phyloP scores from a whole-genome alignment of 2,797 vertebrate species.

The Fundulus diaphanus region DNA sequence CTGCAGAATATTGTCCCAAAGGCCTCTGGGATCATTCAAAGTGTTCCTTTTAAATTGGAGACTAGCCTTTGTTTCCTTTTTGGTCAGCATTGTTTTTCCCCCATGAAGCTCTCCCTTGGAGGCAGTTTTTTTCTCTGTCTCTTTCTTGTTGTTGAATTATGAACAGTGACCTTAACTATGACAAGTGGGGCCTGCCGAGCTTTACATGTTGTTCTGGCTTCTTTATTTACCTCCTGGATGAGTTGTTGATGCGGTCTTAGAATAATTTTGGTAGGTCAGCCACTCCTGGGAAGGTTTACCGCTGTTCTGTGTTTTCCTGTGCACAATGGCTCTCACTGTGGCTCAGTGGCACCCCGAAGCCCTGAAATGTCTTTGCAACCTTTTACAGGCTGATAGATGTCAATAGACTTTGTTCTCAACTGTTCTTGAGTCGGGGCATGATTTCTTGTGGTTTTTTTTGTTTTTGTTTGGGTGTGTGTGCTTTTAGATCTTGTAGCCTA shows the following conservation, averaged over 20 bases:
- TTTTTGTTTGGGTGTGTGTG: no score
- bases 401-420: background rate
- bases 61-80: background rate
- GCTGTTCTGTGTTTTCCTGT: background rate
- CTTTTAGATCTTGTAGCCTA: background rate
- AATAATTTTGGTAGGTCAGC: background rate
- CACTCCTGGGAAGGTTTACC: background rate
- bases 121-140: background rate
- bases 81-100: background rate
- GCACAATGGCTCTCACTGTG: background rate
- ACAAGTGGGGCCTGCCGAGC: background rate
- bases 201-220: background rate
- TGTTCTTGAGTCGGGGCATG: background rate
- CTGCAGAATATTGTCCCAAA: background rate
- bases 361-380: background rate
- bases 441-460: background rate
- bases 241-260: background rate
- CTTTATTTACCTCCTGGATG: background rate
- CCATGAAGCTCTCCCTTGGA: background rate
- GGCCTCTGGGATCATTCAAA: background rate
- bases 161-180: background rate
- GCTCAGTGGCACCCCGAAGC: background rate
- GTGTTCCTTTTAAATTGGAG: background rate
- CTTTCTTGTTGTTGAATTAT: background rate
- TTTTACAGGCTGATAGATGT: background rate